Conservation (phyloP, 2,888 invertebrate species). For the Plemyria rubiginata region DNA sequence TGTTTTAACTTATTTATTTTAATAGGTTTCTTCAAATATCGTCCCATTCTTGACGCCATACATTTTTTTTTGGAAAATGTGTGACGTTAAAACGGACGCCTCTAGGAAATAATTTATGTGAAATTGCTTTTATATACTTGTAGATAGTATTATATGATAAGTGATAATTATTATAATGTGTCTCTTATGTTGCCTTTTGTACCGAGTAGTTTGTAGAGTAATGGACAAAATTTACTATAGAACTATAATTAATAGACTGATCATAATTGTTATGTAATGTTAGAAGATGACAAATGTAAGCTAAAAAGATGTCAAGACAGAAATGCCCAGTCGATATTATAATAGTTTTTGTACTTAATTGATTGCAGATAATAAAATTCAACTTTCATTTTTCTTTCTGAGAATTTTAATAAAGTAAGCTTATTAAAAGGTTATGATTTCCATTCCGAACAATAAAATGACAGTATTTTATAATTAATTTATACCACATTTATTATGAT, state of each 20-base stretch:
- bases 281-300: constrained; percentile 82
- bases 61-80: constrained; percentile 50
- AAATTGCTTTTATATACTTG: constrained; percentile 70
- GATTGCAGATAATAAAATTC: constrained; percentile 66
- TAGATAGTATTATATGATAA: constrained; percentile 70
- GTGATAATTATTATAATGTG: constrained; percentile 50
- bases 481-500: constrained; percentile 67
- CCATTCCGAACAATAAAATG: constrained; percentile 74
- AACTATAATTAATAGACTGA: constrained; percentile 82
- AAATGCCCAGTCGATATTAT: constrained; percentile 46
- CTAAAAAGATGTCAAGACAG: constrained; percentile 77
- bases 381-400: constrained; percentile 84
- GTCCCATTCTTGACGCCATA: constrained; percentile 47
- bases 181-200: constrained; percentile 80
- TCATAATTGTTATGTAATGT: constrained; percentile 84
- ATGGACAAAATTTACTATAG: constrained; percentile 83
- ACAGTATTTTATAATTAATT: constrained; percentile 80
- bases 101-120: constrained; percentile 70
- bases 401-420: constrained; percentile 57
- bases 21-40: constrained; percentile 56
- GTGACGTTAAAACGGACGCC: constrained; percentile 50
- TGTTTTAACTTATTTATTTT: constrained; percentile 81
- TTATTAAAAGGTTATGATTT: constrained; percentile 55
- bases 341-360: constrained; percentile 79
- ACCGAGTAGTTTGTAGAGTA: constrained; percentile 71